Conservation (phyloP, 2,113 vertebrate species). For the Aramus guarauna region DNA sequence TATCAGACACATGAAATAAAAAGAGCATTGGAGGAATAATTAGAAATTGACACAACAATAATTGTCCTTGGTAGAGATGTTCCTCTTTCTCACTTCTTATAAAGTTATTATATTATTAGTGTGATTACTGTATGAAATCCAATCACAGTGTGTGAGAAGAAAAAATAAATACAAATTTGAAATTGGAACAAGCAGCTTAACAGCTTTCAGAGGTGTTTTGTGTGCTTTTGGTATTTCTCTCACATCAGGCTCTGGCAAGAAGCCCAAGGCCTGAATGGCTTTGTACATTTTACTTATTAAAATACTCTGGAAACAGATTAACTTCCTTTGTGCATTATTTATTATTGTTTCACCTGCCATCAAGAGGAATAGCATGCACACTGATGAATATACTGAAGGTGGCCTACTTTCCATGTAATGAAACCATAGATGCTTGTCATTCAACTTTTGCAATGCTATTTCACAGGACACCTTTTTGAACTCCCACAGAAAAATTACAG, state of each 20-base stretch:
- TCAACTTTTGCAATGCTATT: background rate
- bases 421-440: background rate
- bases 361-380: background rate
- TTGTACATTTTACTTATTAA: constrained; percentile 58
- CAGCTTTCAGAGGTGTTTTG: background rate
- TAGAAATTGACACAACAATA: background rate
- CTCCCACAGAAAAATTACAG: background rate
- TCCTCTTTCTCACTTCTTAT: background rate
- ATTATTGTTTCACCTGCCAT: constrained; percentile 46
- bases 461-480: background rate
- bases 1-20: background rate
- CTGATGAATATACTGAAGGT: background rate
- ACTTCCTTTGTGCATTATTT: constrained; percentile 56
- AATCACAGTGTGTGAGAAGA: background rate
- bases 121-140: constrained; percentile 11
- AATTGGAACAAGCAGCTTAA: constrained; percentile 24
- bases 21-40: background rate
- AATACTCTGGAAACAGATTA: constrained; percentile 47
- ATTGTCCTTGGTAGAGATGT: background rate
- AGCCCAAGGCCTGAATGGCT: constrained; percentile 16
- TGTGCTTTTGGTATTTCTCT: constrained; percentile 2
- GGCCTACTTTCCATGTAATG: background rate
- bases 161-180: constrained; percentile 32
- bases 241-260: constrained; percentile 12
- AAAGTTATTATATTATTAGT: constrained; percentile 11